Evolutionary conservation across 2,113 vertebrate species (phyloP), one percentile per base, ranked within the genome.

Genomic region (Nycticorax nycticorax): DNA sequence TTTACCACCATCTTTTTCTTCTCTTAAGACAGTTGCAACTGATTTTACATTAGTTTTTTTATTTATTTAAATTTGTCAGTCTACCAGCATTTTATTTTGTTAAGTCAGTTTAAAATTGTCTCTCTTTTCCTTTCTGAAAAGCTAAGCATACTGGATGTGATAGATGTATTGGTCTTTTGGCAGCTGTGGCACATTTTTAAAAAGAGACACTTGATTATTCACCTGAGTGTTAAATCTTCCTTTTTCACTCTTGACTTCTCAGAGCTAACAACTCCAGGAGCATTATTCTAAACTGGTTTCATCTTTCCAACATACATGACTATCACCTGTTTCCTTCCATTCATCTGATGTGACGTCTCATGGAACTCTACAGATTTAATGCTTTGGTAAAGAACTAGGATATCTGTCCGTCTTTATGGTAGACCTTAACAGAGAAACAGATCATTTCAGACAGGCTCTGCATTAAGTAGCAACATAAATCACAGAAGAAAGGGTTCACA

Each of bases 71-170:
- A 72, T 67, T 72, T 67, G 14, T 56, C 52, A 59, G 9, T 41
- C 9, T 81, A 87, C 4, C 8, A 41, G 4, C 35, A 47, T 47
- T 87, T 75, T 75, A 19, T 52, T 82, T 43, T 88, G 3, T 57
- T 55, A 77, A 74, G 4, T 2, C n/a, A 23, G 2, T 82, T 68
- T 37, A 48, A 74, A 74, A 48, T 16, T 28, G 3, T 53, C 9
- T 67, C 8, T 72, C 12, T 41, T 59, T 66, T 35, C 4, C 3
- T 80, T 75, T 89, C n/a, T 72, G 43, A 71, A 63, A 74, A 68
- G 10, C 6, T 52, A 59, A 37, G 6, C 0, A 0, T 59, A 28
- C 2, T 41, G 33, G 6, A 24, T 74, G 30, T 35, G 14, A 30
- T 11, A 69, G 23, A 24, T 6, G 1, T 6, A 71, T 16, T 24